Evolutionary conservation across 2,113 vertebrate genomes (phyloP).

Genomic region (Puma concolor): DNA sequence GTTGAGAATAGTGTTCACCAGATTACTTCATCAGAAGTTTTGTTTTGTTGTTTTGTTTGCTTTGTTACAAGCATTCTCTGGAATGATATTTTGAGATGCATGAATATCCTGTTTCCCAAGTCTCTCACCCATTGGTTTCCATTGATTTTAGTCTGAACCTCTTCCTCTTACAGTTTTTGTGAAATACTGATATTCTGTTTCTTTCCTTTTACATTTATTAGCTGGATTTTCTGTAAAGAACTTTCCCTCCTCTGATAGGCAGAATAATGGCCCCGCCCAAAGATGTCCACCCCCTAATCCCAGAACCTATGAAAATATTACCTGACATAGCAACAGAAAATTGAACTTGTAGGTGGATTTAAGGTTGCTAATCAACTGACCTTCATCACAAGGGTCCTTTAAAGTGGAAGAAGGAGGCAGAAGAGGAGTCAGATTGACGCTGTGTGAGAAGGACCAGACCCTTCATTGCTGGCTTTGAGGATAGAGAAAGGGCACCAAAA

Average conservation of each 20-base stretch:
- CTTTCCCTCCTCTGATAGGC: neutral
- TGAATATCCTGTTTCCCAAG: neutral
- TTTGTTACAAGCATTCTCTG: neutral
- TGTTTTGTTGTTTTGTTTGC: neutral
- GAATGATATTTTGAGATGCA: neutral
- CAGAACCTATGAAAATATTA: neutral
- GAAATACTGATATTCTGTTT: neutral
- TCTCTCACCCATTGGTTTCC: neutral
- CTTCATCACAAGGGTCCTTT: neutral
- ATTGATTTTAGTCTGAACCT: neutral
- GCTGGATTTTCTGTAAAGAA: slow-evolving; percentile 26
- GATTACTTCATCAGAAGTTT: neutral
- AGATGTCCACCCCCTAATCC: neutral
- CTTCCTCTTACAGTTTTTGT: neutral
- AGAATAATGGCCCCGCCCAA: neutral
- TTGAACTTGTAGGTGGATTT: neutral
- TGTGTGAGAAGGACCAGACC: neutral
- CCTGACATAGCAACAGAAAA: neutral
- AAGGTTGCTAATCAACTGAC: neutral
- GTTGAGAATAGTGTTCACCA: neutral
- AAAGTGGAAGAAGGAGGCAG: neutral
- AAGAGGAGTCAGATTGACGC: neutral
- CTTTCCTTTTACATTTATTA: neutral
- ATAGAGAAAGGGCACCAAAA: neutral
- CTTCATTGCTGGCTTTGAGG: neutral